These are phyloP conservation scores for Agrilus mali DNA, from an alignment of 2,888 invertebrate species.

Conservation along the genomic window DNA sequence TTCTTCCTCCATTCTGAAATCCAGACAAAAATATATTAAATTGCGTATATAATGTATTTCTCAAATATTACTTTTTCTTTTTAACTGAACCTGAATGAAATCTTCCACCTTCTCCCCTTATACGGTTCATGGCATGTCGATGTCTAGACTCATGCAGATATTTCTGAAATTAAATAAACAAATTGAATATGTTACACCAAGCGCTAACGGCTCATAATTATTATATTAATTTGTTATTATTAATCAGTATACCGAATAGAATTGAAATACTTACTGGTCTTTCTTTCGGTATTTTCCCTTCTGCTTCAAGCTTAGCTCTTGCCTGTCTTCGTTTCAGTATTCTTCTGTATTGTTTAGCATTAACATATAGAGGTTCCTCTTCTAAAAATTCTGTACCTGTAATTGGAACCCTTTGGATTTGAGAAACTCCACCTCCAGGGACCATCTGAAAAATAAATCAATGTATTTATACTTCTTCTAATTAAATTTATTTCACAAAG, in stretches of 20 bases:
- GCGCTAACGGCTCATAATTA: no score
- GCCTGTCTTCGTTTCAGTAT: constrained; percentile 92
- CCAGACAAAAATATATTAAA: not conserved
- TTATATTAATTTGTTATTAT: no score
- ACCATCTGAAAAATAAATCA: constrained; percentile 38
- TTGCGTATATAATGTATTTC: not conserved
- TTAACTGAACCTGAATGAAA: constrained; percentile 66
- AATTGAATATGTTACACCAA: no score
- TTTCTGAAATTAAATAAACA: constrained; percentile 51
- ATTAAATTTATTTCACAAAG: no score
- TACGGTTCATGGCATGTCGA: constrained; percentile 93
- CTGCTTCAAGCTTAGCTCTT: constrained; percentile 86
- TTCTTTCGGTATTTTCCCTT: constrained; percentile 93
- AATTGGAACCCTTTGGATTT: constrained; percentile 47
- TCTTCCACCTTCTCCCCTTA: constrained; percentile 91
- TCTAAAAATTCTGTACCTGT: constrained; percentile 57
- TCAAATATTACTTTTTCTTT: constrained; percentile 18
- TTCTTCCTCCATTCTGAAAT: constrained; percentile 10
- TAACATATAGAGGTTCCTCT: constrained; percentile 95
- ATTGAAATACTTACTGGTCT: constrained; percentile 54
- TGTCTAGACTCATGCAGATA: constrained; percentile 97
- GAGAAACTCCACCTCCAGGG: constrained; percentile 35
- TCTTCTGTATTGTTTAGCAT: constrained; percentile 94
- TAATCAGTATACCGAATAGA: not conserved
- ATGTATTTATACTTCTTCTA: constrained; percentile 2